These are phyloP conservation scores for Onchidella celtica DNA, from an alignment of 2,888 invertebrate genomes.

Conservation along the genomic window DNA sequence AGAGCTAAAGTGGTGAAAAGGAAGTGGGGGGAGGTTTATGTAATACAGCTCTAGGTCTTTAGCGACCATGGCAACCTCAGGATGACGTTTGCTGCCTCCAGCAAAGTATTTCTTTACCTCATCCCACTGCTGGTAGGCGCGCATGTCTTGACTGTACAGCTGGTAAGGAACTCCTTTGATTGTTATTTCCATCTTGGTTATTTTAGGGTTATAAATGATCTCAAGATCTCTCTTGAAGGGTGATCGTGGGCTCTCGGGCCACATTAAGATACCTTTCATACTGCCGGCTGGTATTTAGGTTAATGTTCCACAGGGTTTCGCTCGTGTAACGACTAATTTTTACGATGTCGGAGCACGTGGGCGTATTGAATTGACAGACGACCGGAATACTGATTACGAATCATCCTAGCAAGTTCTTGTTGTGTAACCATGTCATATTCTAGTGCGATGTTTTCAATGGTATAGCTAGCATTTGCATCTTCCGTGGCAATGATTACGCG, in stretches of 20 bases:
- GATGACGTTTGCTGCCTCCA: background rate
- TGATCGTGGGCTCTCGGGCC: slow-evolving; percentile 51
- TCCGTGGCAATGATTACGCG: no score
- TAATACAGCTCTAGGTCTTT: background rate
- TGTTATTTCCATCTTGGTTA: slow-evolving; percentile 54
- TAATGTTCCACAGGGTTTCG: slow-evolving; percentile 57
- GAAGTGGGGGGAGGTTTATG: background rate
- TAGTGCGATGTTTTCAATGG: no score
- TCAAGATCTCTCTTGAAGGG: slow-evolving; percentile 29
- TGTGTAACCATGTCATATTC: no score
- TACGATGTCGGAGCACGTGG: no score
- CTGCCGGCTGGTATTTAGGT: slow-evolving; percentile 53
- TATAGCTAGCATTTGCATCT: no score
- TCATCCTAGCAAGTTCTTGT: no score
- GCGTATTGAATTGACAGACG: no score
- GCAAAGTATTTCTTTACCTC: slow-evolving; percentile 12
- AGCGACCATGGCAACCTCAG: background rate
- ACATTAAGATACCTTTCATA: slow-evolving; percentile 58
- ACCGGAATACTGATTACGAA: no score
- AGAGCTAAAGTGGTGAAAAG: slow-evolving; percentile 8
- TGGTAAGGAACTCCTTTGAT: slow-evolving; percentile 58
- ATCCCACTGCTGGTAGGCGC: slow-evolving; percentile 9
- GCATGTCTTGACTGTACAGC: slow-evolving; percentile 3
- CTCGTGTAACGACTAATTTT: no score
- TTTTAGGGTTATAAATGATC: slow-evolving; percentile 54